Conservation (phyloP, 2,888 invertebrate species). For the Acrobasis suavella region DNA sequence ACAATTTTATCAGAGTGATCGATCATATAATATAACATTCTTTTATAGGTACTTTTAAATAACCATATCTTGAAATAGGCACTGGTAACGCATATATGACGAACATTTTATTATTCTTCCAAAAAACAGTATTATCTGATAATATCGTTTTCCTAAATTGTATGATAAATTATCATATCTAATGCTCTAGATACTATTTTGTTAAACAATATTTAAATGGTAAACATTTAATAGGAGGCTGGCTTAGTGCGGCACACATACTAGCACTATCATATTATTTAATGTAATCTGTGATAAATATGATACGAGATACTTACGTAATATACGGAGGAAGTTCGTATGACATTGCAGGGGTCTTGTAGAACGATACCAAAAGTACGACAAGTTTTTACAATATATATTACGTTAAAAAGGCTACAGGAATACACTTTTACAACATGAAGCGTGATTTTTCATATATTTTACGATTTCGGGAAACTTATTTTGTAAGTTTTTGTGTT, state of each 20-base stretch:
- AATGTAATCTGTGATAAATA: constrained; percentile 8
- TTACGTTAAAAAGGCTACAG: background rate
- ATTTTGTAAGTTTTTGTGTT: no score
- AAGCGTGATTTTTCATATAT: background rate
- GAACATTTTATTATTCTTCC: background rate
- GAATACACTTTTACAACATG: background rate
- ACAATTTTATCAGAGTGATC: background rate
- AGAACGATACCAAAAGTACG: background rate
- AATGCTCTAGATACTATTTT: background rate
- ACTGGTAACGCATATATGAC: no score
- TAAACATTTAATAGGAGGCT: background rate
- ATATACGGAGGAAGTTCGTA: background rate
- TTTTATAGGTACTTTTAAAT: no score
- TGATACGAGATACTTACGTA: constrained; percentile 7
- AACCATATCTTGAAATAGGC: no score
- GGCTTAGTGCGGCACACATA: background rate
- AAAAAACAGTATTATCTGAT: background rate
- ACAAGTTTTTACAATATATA: background rate
- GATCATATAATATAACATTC: background rate
- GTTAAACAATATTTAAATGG: background rate
- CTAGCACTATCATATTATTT: constrained; percentile 2
- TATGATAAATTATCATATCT: background rate
- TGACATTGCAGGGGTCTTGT: background rate
- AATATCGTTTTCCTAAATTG: no score
- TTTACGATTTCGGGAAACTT: background rate